A percentile compares a stretch with the other conserved stretches of the same genome.
Evolutionary conservation across 2,113 vertebrate genomes (phyloP).

Genomic region (Amblyornis subalaris): DNA sequence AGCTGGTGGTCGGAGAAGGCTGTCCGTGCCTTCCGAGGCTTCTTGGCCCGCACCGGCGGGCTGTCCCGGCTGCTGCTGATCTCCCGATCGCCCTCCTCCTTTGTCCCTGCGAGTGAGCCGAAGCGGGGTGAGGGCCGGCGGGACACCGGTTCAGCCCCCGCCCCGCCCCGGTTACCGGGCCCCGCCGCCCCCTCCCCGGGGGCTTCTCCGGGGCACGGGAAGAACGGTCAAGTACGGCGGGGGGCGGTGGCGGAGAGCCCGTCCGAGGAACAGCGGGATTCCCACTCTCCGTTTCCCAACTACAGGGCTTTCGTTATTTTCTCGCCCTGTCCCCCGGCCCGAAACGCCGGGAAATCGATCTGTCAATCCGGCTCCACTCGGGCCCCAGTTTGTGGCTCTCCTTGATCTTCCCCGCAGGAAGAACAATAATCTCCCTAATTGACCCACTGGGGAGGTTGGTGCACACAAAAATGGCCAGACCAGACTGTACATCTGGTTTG

Average conservation of each 20-base stretch:
- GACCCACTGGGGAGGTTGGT: conserved; percentile 96
- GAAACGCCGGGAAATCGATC: conserved; percentile 84
- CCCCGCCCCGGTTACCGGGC: neutral
- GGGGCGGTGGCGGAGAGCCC: neutral
- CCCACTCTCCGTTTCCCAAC: conserved; percentile 68
- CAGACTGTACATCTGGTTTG: conserved; percentile 89
- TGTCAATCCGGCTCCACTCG: conserved; percentile 89
- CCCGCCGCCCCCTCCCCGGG: neutral
- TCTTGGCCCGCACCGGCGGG: conserved; percentile 91
- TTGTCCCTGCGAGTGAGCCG: conserved; percentile 76
- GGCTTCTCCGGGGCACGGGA: neutral
- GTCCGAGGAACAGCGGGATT: conserved; percentile 55
- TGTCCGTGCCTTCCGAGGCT: conserved; percentile 94
- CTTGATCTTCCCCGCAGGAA: conserved; percentile 95
- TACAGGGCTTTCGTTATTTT: conserved; percentile 53
- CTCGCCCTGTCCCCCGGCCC: conserved; percentile 58
- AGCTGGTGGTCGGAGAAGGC: conserved; percentile 98
- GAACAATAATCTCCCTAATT: conserved; percentile 99
- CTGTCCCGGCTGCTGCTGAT: conserved; percentile 97
- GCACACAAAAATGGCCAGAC: conserved; percentile 78
- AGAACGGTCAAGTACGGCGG: neutral
- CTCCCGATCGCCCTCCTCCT: conserved; percentile 94
- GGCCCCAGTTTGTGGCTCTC: conserved; percentile 80
- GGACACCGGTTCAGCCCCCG: neutral
- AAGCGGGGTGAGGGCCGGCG: neutral